Evolutionary conservation across 1,140 invertebrate genomes (phyloP).

Genomic region (Drosophila erecta): DNA sequence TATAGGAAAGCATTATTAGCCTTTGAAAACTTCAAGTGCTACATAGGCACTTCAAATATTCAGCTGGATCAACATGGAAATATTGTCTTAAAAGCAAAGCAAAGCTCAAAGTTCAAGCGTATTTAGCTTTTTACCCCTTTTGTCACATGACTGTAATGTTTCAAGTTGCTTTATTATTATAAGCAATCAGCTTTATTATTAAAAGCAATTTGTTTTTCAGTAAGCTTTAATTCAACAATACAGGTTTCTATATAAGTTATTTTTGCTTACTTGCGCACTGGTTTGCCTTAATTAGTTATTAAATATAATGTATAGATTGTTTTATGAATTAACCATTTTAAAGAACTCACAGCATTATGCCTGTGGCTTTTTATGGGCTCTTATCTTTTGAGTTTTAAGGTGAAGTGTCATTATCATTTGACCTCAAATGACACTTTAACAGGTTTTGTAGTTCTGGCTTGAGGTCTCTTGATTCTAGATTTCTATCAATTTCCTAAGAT

Average conservation of each 20-base stretch:
- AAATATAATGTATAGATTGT: not conserved
- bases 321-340: no score
- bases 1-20: not conserved
- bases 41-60: slow-evolving; percentile 6
- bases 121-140: slow-evolving; percentile 13
- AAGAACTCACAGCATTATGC: not conserved
- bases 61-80: not conserved
- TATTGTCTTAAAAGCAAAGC: not conserved
- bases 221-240: not conserved
- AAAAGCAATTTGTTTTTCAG: no score
- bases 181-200: no score
- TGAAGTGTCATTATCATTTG: slow-evolving; percentile 6
- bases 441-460: not conserved
- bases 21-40: no score
- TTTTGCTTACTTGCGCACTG: not conserved
- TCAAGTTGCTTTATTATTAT: not conserved
- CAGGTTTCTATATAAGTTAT: not conserved
- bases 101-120: slow-evolving; percentile 22
- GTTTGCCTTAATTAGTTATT: slow-evolving; percentile 2
- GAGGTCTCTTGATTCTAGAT: not conserved
- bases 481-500: slow-evolving; percentile 18
- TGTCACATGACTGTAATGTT: slow-evolving; percentile 1
- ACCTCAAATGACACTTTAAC: not conserved
- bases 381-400: not conserved
- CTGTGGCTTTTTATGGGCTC: not conserved